phyloP scores from a whole-genome alignment of 2,113 vertebrate genomes.

The Clarias magur region DNA sequence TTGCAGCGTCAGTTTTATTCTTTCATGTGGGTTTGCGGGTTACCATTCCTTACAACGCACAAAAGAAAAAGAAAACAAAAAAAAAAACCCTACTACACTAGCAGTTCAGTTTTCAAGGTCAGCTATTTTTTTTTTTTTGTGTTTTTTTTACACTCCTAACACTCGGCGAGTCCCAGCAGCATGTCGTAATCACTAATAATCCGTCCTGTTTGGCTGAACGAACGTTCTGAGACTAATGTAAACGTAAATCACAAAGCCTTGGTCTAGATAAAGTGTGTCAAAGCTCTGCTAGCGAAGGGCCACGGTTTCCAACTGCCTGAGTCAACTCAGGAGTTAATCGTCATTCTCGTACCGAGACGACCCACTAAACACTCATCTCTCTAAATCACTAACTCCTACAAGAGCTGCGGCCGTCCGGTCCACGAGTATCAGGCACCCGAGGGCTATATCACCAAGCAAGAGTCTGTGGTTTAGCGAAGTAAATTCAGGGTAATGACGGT shows the following conservation, averaged over 20 bases:
- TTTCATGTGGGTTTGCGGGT: conserved; percentile 39
- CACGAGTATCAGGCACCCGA: background rate
- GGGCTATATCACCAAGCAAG: background rate
- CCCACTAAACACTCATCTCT: conserved; percentile 4
- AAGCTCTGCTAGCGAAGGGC: background rate
- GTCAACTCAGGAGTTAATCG: background rate
- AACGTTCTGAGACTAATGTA: conserved; percentile 29
- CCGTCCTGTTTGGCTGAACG: conserved; percentile 13
- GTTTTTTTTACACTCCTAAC: conserved; percentile 47
- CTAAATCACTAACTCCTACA: background rate
- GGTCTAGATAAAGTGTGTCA: background rate
- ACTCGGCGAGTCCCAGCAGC: conserved; percentile 51
- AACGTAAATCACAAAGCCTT: background rate
- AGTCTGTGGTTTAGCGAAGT: conserved; percentile 3
- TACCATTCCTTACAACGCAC: background rate
- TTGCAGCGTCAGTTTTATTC: background rate
- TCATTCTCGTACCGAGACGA: background rate
- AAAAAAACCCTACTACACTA: background rate
- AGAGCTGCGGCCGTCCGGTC: background rate
- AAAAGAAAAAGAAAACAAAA: background rate
- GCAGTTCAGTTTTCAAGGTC: conserved; percentile 3
- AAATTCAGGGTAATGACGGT: background rate
- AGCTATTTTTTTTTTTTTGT: conserved; percentile 3
- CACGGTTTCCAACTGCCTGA: background rate
- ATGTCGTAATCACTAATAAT: conserved; percentile 49